These are phyloP conservation scores for Lordiphosa mommai DNA, from an alignment of 1,140 invertebrate species.

Conservation along the genomic window DNA sequence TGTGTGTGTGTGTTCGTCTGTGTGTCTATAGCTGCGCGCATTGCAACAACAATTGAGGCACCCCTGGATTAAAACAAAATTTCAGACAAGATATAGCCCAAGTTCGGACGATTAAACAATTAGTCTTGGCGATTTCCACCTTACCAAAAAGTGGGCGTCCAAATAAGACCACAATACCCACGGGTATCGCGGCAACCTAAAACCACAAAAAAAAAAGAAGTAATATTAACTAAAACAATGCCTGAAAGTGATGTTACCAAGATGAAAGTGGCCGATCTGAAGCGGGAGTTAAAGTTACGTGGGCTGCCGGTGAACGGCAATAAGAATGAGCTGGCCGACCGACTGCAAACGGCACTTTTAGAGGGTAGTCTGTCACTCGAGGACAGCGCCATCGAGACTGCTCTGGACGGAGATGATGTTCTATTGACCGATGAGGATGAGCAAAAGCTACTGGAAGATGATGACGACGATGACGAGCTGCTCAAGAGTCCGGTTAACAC, in stretches of 20 bases:
- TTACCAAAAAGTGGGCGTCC: no score
- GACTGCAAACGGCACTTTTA: slow-evolving; percentile 85
- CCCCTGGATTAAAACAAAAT: no score
- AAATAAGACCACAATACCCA: no score
- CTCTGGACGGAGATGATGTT: slow-evolving; percentile 72
- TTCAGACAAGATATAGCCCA: no score
- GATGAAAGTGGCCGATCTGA: slow-evolving; percentile 86
- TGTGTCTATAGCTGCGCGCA: no score
- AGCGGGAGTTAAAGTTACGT: slow-evolving; percentile 88
- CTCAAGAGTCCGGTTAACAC: slow-evolving; percentile 67
- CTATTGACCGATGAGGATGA: slow-evolving; percentile 69
- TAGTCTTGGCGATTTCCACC: no score
- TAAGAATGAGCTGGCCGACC: slow-evolving; percentile 88
- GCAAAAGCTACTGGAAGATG: slow-evolving; percentile 57
- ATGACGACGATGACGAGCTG: slow-evolving; percentile 63
- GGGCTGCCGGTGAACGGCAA: slow-evolving; percentile 87
- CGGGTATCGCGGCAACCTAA: no score
- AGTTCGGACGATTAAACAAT: no score
- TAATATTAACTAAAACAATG: slow-evolving; percentile 58
- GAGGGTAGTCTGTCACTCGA: slow-evolving; percentile 80
- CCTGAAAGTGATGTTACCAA: slow-evolving; percentile 74
- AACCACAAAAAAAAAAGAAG: no score
- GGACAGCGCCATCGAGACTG: slow-evolving; percentile 80
- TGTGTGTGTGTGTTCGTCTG: no score
- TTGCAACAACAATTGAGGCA: no score